Evolutionary conservation across 1,140 invertebrate species (phyloP).

Genomic region (Dermatophagoides farinae): DNA sequence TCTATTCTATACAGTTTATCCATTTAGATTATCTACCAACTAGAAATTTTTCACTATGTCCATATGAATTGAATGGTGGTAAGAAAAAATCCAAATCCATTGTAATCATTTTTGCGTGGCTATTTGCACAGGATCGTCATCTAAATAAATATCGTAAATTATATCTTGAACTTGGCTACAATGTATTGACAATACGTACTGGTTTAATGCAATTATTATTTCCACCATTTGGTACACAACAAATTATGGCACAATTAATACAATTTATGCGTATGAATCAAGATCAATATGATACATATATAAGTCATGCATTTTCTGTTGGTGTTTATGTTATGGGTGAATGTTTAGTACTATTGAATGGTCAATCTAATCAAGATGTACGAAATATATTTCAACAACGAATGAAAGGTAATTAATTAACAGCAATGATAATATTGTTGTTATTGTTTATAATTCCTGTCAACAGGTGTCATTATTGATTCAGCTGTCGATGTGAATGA

Average conservation of each 20-base stretch:
- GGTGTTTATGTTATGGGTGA: background rate
- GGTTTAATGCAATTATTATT: constrained; percentile 41
- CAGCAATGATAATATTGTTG: too few relatives aligned
- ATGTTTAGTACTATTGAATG: background rate
- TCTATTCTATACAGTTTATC: too few relatives aligned
- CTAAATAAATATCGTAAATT: constrained; percentile 60
- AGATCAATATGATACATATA: background rate
- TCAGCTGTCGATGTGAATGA: background rate
- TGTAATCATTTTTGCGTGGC: constrained; percentile 54
- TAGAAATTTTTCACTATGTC: too few relatives aligned
- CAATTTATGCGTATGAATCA: background rate
- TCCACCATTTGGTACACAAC: background rate
- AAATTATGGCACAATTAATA: background rate
- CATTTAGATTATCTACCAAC: too few relatives aligned
- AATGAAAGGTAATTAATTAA: too few relatives aligned
- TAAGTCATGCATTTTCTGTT: background rate
- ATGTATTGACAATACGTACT: constrained; percentile 54
- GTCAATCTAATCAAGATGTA: background rate
- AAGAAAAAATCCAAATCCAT: constrained; percentile 21
- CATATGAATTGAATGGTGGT: too few relatives aligned
- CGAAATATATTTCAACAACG: too few relatives aligned
- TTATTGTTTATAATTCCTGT: background rate
- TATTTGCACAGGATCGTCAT: constrained; percentile 56
- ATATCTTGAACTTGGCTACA: constrained; percentile 62
- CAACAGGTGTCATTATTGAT: background rate